Evolutionary conservation across 53 echinoderm and acorn worm species (phyloP).

Genomic region (Stichopus horrens): DNA sequence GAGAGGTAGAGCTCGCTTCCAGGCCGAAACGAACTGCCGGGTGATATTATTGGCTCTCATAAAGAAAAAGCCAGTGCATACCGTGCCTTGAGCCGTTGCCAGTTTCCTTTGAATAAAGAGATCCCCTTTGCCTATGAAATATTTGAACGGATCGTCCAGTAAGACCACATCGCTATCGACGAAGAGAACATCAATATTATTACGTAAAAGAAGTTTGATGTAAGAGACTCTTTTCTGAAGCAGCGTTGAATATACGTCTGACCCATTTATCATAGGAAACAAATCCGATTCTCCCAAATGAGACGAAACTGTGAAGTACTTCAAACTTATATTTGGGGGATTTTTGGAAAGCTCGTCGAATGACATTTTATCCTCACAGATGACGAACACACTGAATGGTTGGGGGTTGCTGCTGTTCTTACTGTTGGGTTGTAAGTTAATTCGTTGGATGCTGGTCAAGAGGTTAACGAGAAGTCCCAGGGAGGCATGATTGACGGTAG

Average conservation of each 20-base stretch:
- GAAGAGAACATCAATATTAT: background rate
- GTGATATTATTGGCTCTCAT: background rate
- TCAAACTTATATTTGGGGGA: background rate
- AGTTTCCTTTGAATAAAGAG: background rate
- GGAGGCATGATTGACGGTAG: background rate
- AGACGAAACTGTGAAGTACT: background rate
- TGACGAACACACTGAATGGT: background rate
- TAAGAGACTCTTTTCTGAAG: background rate
- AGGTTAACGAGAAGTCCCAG: background rate
- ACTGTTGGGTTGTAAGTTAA: background rate
- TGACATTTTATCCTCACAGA: constrained; percentile 2
- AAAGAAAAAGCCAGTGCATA: background rate
- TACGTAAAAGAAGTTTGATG: background rate
- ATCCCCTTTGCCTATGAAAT: background rate
- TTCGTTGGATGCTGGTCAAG: background rate
- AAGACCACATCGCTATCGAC: background rate
- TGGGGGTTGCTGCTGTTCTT: too few relatives aligned
- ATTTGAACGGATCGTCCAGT: background rate
- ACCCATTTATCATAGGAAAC: background rate
- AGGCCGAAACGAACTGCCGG: background rate
- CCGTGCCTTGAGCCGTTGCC: background rate
- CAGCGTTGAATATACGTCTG: background rate
- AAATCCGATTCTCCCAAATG: background rate
- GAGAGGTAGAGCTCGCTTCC: background rate
- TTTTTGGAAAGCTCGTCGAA: background rate